These are phyloP conservation scores for Trissonchulus sp. DNA, from an alignment of 2,888 invertebrate genomes.

Conservation along the genomic window DNA sequence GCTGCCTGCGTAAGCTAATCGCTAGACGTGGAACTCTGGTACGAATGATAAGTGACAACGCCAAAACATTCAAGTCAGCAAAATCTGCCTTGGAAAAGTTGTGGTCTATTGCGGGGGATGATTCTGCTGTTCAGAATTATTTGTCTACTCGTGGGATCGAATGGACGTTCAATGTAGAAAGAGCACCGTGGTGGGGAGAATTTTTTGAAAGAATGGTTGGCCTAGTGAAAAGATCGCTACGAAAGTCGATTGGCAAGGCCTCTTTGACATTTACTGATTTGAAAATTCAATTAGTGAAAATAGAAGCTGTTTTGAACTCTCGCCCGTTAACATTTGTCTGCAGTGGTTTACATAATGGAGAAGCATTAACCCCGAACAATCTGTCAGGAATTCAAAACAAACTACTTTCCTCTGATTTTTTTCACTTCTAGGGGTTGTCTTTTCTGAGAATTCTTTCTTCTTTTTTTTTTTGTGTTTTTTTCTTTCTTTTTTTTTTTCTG, in stretches of 20 bases:
- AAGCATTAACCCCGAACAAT: background rate
- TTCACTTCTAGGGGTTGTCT: too few relatives aligned
- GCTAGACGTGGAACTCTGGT: slow-evolving; percentile 46
- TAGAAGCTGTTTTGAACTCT: slow-evolving; percentile 28
- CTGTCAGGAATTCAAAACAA: background rate
- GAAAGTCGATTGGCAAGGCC: background rate
- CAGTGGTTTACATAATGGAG: slow-evolving; percentile 6
- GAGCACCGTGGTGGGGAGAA: slow-evolving; percentile 55
- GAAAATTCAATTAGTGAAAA: slow-evolving; percentile 25
- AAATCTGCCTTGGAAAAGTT: slow-evolving; percentile 44
- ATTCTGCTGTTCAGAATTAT: slow-evolving; percentile 17
- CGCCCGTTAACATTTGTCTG: slow-evolving; percentile 25
- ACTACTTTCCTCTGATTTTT: too few relatives aligned
- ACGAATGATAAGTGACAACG: slow-evolving; percentile 51
- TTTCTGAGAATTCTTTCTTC: too few relatives aligned
- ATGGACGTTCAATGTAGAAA: slow-evolving; percentile 52
- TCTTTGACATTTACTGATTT: background rate
- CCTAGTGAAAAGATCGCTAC: slow-evolving; percentile 45
- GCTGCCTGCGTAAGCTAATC: slow-evolving; percentile 48
- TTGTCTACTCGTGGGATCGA: slow-evolving; percentile 34
- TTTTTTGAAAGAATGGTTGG: slow-evolving; percentile 54
- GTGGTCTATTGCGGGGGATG: slow-evolving; percentile 23
- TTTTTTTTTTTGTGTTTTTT: too few relatives aligned
- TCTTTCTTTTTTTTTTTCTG: too few relatives aligned
- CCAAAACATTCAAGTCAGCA: too few relatives aligned